Conservation (phyloP, 2,113 vertebrate genomes). For the Cygnus buccinator region DNA sequence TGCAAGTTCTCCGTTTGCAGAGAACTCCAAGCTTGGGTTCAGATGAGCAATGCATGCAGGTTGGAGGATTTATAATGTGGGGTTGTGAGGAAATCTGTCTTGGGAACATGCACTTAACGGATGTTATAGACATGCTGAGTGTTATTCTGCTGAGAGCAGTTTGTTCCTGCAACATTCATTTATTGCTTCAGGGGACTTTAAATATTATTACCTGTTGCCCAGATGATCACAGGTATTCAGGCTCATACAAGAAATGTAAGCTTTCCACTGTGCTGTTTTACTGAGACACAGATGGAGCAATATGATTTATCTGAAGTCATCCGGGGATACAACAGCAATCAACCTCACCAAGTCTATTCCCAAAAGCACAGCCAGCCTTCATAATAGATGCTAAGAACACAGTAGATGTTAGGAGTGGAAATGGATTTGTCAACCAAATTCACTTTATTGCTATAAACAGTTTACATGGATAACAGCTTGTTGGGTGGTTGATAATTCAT, state of each 20-base stretch:
- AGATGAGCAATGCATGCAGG: neutral
- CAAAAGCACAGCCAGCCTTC: conserved; percentile 22
- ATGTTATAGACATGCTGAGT: conserved; percentile 33
- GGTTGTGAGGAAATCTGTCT: conserved; percentile 11
- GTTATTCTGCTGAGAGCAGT: conserved; percentile 43
- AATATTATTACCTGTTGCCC: conserved; percentile 35
- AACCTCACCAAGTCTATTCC: conserved; percentile 12
- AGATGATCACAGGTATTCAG: conserved; percentile 44
- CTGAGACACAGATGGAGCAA: conserved; percentile 22
- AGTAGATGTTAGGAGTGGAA: neutral
- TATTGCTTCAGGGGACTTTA: conserved; percentile 50
- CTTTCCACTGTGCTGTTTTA: neutral
- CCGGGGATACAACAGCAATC: conserved; percentile 31
- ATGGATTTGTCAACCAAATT: neutral
- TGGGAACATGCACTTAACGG: conserved; percentile 27
- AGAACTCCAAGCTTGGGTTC: neutral
- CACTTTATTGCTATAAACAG: neutral
- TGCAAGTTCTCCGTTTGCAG: fast-evolving
- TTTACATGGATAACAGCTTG: conserved; percentile 15
- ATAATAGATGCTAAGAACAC: conserved; percentile 36
- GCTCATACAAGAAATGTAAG: conserved; percentile 20
- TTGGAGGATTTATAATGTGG: neutral
- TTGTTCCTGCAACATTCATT: conserved; percentile 33
- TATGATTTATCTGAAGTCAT: conserved; percentile 52
- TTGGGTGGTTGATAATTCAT: neutral